phyloP scores from a whole-genome alignment of 2,888 invertebrate species.

The Baccha elongata region DNA sequence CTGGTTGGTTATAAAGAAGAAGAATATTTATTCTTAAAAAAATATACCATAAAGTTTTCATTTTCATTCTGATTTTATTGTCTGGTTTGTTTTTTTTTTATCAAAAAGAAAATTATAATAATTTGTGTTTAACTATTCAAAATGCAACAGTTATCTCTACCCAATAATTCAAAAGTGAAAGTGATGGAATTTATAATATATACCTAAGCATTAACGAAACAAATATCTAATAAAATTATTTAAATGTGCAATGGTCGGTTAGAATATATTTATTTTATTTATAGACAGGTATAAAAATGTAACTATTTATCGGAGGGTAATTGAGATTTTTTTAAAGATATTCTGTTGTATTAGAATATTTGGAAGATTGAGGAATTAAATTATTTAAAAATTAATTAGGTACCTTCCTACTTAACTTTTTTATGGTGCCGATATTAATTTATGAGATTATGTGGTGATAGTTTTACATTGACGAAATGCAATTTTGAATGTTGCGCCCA shows the following conservation, averaged over 20 bases:
- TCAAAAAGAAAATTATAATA: slow-evolving; percentile 25
- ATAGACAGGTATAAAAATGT: too few relatives aligned
- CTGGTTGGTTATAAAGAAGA: neutral
- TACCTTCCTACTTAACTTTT: too few relatives aligned
- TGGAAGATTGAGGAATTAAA: too few relatives aligned
- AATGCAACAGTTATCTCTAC: slow-evolving; percentile 32
- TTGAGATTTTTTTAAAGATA: too few relatives aligned
- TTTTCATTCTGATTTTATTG: slow-evolving; percentile 8
- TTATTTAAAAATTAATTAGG: too few relatives aligned
- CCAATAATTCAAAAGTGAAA: slow-evolving; percentile 55
- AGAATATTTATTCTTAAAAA: slow-evolving; percentile 5
- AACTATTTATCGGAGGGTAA: too few relatives aligned
- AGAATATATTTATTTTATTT: slow-evolving; percentile 8
- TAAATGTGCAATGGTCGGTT: slow-evolving; percentile 27
- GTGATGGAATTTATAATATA: slow-evolving; percentile 49
- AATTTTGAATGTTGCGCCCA: too few relatives aligned
- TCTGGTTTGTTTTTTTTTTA: slow-evolving; percentile 3
- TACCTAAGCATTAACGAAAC: slow-evolving; percentile 8
- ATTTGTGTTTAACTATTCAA: slow-evolving; percentile 27
- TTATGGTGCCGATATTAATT: too few relatives aligned
- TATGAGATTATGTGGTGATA: too few relatives aligned
- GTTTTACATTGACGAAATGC: too few relatives aligned
- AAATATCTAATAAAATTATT: slow-evolving; percentile 52
- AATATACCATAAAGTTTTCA: neutral
- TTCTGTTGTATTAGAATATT: too few relatives aligned